Percentiles rank a stretch among this genome's conserved stretches.
Conservation (phyloP, 2,113 vertebrate genomes). For the Periophthalmodon schlosseri region DNA sequence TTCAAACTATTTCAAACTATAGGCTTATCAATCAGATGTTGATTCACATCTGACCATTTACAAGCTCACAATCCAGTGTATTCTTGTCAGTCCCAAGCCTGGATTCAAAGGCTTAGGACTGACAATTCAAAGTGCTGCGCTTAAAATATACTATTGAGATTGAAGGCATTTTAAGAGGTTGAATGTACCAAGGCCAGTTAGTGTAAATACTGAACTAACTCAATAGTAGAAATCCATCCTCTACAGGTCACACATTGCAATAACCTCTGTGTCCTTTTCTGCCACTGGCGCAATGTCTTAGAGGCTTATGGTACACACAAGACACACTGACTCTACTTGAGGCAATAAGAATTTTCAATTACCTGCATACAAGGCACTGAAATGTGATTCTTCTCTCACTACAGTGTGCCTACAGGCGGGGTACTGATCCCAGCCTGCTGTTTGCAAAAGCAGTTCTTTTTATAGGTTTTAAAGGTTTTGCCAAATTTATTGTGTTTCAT, state of each 20-base stretch:
- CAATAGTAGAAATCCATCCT: background rate
- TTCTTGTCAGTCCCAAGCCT: background rate
- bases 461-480: conserved; percentile 7
- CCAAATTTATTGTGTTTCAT: background rate
- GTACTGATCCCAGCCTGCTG: conserved; percentile 27
- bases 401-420: conserved; percentile 29
- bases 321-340: conserved; percentile 28
- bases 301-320: conserved; percentile 38
- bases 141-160: background rate
- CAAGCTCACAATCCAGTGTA: background rate
- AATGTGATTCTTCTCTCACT: conserved; percentile 54
- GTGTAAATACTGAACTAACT: background rate
- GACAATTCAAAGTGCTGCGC: background rate
- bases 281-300: conserved; percentile 42
- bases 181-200: background rate
- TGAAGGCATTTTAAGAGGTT: background rate
- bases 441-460: conserved; percentile 24
- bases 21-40: background rate
- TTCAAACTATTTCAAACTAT: background rate
- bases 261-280: conserved; percentile 33
- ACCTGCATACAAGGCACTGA: conserved; percentile 51
- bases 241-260: background rate
- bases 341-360: conserved; percentile 59
- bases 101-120: too few species aligned
- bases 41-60: background rate